A percentile compares a stretch with the other conserved stretches of the same genome.
Conservation (phyloP, 2,113 vertebrate genomes). For the Centropus unirufus region DNA sequence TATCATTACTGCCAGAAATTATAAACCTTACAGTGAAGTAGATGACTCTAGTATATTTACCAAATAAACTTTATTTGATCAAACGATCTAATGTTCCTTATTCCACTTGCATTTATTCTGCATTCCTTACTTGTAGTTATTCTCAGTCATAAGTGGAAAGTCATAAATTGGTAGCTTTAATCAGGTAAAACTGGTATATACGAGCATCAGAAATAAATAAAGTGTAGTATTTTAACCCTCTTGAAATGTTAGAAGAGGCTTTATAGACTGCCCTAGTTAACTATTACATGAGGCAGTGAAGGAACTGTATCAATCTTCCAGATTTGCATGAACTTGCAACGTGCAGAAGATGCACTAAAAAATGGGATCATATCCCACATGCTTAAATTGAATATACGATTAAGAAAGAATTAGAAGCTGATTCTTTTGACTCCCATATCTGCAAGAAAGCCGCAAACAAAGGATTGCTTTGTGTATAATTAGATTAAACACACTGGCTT, state of each 20-base stretch:
- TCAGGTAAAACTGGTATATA: background rate
- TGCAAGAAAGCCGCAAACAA: slow-evolving; percentile 27
- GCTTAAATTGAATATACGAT: slow-evolving; percentile 58
- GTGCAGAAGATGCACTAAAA: slow-evolving; percentile 41
- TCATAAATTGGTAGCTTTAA: background rate
- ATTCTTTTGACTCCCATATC: slow-evolving; percentile 35
- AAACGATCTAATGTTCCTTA: background rate
- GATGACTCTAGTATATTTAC: background rate
- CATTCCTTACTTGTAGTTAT: background rate
- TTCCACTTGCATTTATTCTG: background rate
- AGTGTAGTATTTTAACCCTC: background rate
- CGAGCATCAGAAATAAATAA: background rate
- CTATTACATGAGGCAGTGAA: background rate
- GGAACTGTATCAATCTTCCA: background rate
- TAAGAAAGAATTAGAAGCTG: slow-evolving; percentile 25
- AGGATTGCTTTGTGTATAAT: background rate
- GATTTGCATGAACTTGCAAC: slow-evolving; percentile 13
- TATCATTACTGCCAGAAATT: background rate
- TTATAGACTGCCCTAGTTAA: background rate
- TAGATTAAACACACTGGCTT: background rate
- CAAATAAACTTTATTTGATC: background rate
- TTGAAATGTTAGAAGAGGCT: background rate
- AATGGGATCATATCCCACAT: slow-evolving; percentile 45
- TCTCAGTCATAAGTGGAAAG: background rate
- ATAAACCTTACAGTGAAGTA: background rate